phyloP scores from a whole-genome alignment of 2,797 vertebrate genomes.

The Salmo trutta region DNA sequence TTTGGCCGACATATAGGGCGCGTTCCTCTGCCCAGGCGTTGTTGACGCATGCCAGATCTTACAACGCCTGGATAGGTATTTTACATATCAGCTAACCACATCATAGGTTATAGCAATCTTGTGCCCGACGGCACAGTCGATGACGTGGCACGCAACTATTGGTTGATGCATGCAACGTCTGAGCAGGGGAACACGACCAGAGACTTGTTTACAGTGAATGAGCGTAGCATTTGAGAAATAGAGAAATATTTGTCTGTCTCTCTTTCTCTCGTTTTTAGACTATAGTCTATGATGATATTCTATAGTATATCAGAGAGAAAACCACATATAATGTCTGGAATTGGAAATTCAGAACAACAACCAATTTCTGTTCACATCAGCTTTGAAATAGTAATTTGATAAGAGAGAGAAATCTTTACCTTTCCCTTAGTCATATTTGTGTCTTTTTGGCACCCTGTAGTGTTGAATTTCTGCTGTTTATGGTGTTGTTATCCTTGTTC shows the following conservation, averaged over 20 bases:
- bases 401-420: conserved; percentile 51
- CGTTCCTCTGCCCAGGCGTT: too few species aligned
- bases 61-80: too few species aligned
- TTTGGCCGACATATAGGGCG: neutral
- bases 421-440: conserved; percentile 74
- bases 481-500: neutral
- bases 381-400: neutral
- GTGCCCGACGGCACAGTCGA: too few species aligned
- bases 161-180: too few species aligned
- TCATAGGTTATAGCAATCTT: too few species aligned
- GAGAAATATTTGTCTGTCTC: neutral
- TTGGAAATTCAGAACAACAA: neutral
- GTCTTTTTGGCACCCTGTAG: conserved; percentile 15
- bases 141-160: too few species aligned
- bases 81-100: too few species aligned
- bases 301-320: neutral
- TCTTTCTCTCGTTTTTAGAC: neutral
- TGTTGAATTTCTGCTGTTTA: conserved; percentile 13
- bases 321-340: neutral
- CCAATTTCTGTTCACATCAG: neutral
- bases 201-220: neutral
- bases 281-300: neutral
- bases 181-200: neutral
- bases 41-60: too few species aligned
- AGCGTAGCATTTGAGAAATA: neutral